These are phyloP conservation scores for Tympanoctomys barrerae DNA, from an alignment of 2,797 vertebrate species.

Conservation along the genomic window DNA sequence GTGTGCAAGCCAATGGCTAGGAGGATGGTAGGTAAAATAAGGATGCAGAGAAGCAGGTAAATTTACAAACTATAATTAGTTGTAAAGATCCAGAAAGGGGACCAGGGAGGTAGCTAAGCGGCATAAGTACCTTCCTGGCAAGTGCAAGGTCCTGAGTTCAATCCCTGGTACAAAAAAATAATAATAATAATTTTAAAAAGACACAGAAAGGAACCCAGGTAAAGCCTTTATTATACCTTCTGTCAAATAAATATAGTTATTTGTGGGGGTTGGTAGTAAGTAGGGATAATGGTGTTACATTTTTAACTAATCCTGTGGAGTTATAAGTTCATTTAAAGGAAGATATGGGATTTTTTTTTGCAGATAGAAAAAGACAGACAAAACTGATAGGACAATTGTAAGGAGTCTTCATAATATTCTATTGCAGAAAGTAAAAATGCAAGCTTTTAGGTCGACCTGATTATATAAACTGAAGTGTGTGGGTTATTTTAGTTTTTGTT, in stretches of 20 bases:
- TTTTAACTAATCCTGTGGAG: not conserved
- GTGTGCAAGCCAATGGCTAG: not conserved
- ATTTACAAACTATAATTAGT: not conserved
- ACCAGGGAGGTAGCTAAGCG: too few relatives aligned
- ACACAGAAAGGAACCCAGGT: not conserved
- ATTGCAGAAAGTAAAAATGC: not conserved
- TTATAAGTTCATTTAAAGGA: conserved; percentile 21
- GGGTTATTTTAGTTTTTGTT: not conserved
- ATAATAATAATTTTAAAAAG: not conserved
- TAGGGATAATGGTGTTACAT: not conserved
- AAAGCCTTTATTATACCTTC: not conserved
- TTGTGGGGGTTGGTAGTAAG: not conserved
- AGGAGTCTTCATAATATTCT: not conserved
- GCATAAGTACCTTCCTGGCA: too few relatives aligned
- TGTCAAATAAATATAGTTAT: conserved; percentile 29
- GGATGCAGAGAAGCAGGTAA: not conserved
- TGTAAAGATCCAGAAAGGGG: not conserved
- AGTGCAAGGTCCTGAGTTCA: too few relatives aligned
- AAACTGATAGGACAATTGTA: conserved; percentile 22
- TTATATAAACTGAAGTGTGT: not conserved
- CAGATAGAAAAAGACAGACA: conserved; percentile 35
- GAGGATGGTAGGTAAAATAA: not conserved
- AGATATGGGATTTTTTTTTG: not conserved
- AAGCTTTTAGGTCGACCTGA: not conserved
- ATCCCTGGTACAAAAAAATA: too few relatives aligned